Base-by-base conservation (phyloP, 1,140 invertebrate species). In the Diachasmimorpha longicaudata region DNA sequence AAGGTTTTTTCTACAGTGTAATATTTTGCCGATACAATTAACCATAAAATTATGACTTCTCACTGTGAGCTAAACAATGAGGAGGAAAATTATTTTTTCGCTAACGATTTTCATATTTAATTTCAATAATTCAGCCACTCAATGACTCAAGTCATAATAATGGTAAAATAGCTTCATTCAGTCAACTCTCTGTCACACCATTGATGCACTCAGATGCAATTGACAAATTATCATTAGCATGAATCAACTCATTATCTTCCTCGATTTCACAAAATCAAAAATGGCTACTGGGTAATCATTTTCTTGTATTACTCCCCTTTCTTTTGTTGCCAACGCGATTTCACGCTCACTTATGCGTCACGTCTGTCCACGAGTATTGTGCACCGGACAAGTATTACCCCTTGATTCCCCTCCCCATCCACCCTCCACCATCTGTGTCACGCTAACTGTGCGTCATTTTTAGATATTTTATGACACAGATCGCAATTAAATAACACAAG, bases 161-260 rank as follows among this genome's bases (percentile, higher is more conserved):
- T 2, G 31, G 31, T 31, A 31, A 6, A 31, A 31, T 6, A 3
- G 6, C 31, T 31, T 31, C 2, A 31, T 3, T 31, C 2, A 31
- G 31, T 31, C 31, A 42, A 4, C 4, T 42, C 39, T 13, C 39
- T 42, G 31, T 46, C 44, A 46, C 16, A 52, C 14, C 48, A 52
- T 52, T 52, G 14, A 52, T 58, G 52, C 19, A 63, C 11, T 10
- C 11, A 14, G 31, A 23, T 16, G 2, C n/a, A 25, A 63, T 23
- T 25, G 2, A 63, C 21, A 13, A 63, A 63, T 63, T 63, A 63
- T 63, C 58, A 63, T 25, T 63, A 25, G 19, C 19, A 31, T 63
- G 58, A 63, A 63, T 63, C 58, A 63, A 63, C 58, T 25, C 23
- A 63, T 63, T 63, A 63, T 63, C 58, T 25, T 63, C 58, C 23